Conservation (phyloP, 2,888 invertebrate species). For the Norana najaformis region DNA sequence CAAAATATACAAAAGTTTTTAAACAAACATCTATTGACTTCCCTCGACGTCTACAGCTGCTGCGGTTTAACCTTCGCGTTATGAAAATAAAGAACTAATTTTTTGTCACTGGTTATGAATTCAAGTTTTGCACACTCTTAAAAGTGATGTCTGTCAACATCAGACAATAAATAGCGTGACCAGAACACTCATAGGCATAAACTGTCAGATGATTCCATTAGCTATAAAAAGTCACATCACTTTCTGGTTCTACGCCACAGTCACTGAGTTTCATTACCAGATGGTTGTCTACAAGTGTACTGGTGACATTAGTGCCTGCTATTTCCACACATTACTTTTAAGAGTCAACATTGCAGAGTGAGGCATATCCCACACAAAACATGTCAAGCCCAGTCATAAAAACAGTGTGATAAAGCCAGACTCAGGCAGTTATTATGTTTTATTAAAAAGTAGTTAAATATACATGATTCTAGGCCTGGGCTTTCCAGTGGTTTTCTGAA, state of each 20-base stretch:
- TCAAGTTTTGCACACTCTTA: background rate
- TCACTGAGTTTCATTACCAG: background rate
- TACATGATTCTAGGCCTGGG: background rate
- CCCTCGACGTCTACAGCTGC: background rate
- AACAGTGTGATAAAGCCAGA: background rate
- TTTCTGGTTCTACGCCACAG: too few relatives aligned
- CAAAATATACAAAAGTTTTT: background rate
- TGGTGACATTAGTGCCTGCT: too few relatives aligned
- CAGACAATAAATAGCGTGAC: background rate
- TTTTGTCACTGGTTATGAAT: background rate
- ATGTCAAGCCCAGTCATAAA: background rate
- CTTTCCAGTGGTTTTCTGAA: background rate
- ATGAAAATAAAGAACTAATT: background rate
- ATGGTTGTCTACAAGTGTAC: background rate
- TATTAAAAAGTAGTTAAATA: background rate
- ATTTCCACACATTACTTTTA: too few relatives aligned
- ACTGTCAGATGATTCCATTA: background rate
- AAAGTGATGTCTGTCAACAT: background rate
- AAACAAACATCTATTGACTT: background rate
- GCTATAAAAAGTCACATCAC: background rate
- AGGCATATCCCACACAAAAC: background rate
- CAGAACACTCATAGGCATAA: background rate
- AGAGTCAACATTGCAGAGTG: too few relatives aligned
- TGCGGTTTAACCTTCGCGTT: background rate
- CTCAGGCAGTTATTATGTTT: background rate